These are phyloP conservation scores for Linurgus olivaceus DNA, from an alignment of 2,797 vertebrate species.

Conservation along the genomic window DNA sequence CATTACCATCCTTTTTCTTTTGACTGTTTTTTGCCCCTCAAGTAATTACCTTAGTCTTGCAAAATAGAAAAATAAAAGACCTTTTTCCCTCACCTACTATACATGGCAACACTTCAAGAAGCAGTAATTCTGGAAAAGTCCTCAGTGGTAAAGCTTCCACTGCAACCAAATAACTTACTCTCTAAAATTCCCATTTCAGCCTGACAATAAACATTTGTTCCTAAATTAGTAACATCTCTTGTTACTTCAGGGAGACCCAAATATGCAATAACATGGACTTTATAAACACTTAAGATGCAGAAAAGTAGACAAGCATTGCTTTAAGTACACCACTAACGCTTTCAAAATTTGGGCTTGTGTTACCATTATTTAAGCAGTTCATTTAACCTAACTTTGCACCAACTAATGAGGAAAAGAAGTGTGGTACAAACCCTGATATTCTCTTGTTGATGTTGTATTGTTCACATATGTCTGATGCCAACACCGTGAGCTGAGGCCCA, in stretches of 20 bases:
- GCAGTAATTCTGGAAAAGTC: background rate
- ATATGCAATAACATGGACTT: background rate
- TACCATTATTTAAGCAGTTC: background rate
- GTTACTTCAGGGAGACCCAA: background rate
- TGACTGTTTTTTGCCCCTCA: background rate
- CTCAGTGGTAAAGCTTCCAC: background rate
- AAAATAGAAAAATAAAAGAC: background rate
- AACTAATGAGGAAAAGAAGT: background rate
- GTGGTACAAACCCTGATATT: slow-evolving; percentile 88
- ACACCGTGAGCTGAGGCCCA: slow-evolving; percentile 93
- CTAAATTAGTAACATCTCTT: background rate
- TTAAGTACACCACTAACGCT: background rate
- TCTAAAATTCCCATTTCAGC: background rate
- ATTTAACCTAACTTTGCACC: background rate
- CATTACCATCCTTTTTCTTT: background rate
- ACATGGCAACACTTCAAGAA: background rate
- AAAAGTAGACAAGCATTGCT: background rate
- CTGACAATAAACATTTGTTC: background rate
- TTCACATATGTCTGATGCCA: slow-evolving; percentile 98
- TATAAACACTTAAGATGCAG: background rate
- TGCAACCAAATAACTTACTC: background rate
- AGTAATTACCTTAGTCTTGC: background rate
- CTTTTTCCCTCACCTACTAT: background rate
- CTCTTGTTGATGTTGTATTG: slow-evolving; percentile 97
- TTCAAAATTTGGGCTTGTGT: background rate